Conservation (phyloP, 1,140 invertebrate species). For the Manduca sexta region DNA sequence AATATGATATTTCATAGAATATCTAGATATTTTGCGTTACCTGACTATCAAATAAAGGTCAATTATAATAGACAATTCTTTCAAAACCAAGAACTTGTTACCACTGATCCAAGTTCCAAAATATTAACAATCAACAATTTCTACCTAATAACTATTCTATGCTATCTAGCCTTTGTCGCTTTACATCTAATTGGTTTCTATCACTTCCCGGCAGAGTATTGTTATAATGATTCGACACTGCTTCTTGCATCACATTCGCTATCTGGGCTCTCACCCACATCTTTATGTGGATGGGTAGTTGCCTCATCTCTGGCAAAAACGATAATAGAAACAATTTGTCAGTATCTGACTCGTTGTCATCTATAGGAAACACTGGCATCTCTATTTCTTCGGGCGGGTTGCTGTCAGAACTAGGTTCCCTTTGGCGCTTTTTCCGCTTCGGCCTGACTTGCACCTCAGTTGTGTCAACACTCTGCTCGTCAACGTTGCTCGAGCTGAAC, state of each 20-base stretch:
- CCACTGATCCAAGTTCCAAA: no score
- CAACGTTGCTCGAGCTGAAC: background rate
- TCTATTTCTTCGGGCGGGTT: slow-evolving; percentile 38
- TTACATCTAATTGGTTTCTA: slow-evolving; percentile 20
- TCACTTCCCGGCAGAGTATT: slow-evolving; percentile 24
- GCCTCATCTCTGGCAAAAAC: slow-evolving; percentile 56
- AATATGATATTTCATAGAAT: no score
- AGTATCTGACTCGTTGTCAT: slow-evolving; percentile 40
- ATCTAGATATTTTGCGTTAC: no score
- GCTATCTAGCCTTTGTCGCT: slow-evolving; percentile 21
- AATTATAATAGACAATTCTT: no score
- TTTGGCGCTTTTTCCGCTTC: slow-evolving; percentile 22
- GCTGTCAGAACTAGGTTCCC: slow-evolving; percentile 22
- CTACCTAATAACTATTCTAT: slow-evolving; percentile 2
- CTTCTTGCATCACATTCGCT: slow-evolving; percentile 59
- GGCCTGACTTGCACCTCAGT: slow-evolving; percentile 20
- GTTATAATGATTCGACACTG: slow-evolving; percentile 43
- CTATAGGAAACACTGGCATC: slow-evolving; percentile 36
- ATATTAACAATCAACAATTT: no score
- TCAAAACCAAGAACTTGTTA: no score
- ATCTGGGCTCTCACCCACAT: slow-evolving; percentile 64
- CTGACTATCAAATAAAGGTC: no score
- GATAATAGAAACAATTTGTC: slow-evolving; percentile 56
- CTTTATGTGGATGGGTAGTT: slow-evolving; percentile 51
- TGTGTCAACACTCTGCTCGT: slow-evolving; percentile 2